These are phyloP conservation scores for Notothenia coriiceps DNA, from an alignment of 2,113 vertebrate species.

Conservation along the genomic window DNA sequence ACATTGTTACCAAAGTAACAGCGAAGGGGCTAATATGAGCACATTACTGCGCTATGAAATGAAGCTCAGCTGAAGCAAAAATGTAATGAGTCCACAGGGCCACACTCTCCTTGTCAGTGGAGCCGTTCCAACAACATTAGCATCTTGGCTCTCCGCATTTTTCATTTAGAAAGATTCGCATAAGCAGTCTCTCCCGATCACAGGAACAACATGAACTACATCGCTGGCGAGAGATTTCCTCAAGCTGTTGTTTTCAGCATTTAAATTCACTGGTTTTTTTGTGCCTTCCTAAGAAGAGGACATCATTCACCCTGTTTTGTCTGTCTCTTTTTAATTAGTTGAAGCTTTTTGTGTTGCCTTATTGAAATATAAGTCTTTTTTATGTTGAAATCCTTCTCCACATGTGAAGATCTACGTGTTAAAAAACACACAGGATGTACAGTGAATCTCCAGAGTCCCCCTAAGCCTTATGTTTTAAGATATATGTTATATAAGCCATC, in stretches of 20 bases:
- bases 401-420: not conserved
- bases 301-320: conserved; percentile 8
- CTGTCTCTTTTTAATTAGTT: not conserved
- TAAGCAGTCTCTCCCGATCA: conserved; percentile 46
- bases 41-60: conserved; percentile 38
- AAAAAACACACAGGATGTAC: not conserved
- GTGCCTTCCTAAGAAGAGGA: not conserved
- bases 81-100: conserved; percentile 46
- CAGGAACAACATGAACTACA: conserved; percentile 68
- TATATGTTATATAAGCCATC: not conserved
- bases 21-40: conserved; percentile 7
- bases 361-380: not conserved
- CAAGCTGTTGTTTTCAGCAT: conserved; percentile 69
- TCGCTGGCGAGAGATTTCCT: conserved; percentile 41
- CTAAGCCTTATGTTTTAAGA: not conserved
- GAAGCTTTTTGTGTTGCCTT: not conserved
- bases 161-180: conserved; percentile 58
- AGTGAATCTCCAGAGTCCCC: not conserved
- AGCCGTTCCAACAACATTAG: conserved; percentile 60
- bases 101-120: conserved; percentile 48
- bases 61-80: conserved; percentile 48
- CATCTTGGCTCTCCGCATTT: conserved; percentile 62
- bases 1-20: conserved; percentile 32
- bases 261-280: conserved; percentile 36
- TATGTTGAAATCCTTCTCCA: not conserved